phyloP scores from a whole-genome alignment of 2,113 vertebrate species.

The Picathartes gymnocephalus region DNA sequence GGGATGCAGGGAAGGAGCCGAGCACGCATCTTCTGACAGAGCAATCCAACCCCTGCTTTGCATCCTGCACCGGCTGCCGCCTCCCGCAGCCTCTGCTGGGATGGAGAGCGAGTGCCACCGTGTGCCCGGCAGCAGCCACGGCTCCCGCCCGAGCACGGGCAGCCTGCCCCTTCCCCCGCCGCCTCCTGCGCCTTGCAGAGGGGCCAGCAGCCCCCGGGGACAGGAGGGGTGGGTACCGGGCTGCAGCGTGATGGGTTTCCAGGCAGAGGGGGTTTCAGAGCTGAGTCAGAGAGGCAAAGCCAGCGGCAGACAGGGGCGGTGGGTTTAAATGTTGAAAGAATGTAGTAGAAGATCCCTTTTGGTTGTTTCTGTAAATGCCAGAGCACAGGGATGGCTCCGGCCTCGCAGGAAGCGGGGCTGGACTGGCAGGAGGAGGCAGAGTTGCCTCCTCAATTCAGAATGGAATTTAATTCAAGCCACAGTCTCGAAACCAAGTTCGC shows the following conservation, averaged over 20 bases:
- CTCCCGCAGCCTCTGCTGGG: background rate
- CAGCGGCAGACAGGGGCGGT: accelerated
- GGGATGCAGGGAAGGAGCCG: background rate
- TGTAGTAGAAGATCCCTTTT: background rate
- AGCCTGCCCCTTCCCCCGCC: background rate
- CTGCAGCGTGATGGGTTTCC: background rate
- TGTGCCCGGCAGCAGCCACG: background rate
- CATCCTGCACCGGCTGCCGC: background rate
- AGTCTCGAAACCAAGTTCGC: background rate
- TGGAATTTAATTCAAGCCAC: background rate
- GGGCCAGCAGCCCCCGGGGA: background rate
- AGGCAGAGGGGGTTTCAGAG: no score
- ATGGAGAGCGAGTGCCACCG: slow-evolving; percentile 46
- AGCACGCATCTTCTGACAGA: accelerated
- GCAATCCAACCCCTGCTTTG: accelerated
- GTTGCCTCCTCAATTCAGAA: accelerated
- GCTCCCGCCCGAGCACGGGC: background rate
- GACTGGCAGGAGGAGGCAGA: background rate
- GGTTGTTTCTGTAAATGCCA: background rate
- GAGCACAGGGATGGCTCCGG: background rate
- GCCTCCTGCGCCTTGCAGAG: accelerated
- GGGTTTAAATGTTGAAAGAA: background rate
- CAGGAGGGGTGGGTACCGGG: accelerated
- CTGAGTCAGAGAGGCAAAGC: background rate
- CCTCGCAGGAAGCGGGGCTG: background rate